Evolutionary conservation across 2,113 vertebrate species (phyloP), one percentile per base, ranked within the genome.

Genomic region (Triplophysa dalaica): DNA sequence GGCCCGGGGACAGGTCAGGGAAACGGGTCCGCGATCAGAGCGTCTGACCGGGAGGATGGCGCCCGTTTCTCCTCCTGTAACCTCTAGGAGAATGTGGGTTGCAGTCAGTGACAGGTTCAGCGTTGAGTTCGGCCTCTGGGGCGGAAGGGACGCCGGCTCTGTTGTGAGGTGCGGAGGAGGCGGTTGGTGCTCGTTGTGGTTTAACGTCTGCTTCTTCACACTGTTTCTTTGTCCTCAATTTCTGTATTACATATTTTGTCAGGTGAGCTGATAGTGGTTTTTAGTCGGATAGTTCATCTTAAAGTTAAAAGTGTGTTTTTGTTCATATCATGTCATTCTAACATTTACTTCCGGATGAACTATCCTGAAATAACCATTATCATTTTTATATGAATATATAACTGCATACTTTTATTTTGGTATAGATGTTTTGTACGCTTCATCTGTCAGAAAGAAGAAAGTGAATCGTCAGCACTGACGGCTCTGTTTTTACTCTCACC

Each of bases 61-160:
- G 85, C 82, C 88, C 89, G 87, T 86, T 90, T 90, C 88, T 86
- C 81, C 86, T 85, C 87, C 79, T 72, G 38, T 75, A 85, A 86
- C 90, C 90, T 85, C 78, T 21, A 78, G 82, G 86, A 88, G 82
- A 82, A 87, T 86, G 82, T 78, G 87, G 85, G 70, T 85, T 78
- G 84, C 85, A 62, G 84, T 75, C 78, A 50, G 3, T 92, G 92
- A 92, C 91, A 92, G 92, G 82, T 86, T 83, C 89, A 85, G 87
- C 80, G 88, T 89, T 86, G 86, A 82, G 86, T 89, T 87, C 79
- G 81, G 87, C 89, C 86, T 85, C 86, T 78, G 77, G 87, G 89
- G 88, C 87, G 85, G 62, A 52, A 73, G 79, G 84, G 87, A 85
- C 86, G 62, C 70, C 52, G 11, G 69, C 66, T 56, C 75, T 70